phyloP scores from a whole-genome alignment of 2,888 invertebrate species.

The Hoplodrina ambigua region DNA sequence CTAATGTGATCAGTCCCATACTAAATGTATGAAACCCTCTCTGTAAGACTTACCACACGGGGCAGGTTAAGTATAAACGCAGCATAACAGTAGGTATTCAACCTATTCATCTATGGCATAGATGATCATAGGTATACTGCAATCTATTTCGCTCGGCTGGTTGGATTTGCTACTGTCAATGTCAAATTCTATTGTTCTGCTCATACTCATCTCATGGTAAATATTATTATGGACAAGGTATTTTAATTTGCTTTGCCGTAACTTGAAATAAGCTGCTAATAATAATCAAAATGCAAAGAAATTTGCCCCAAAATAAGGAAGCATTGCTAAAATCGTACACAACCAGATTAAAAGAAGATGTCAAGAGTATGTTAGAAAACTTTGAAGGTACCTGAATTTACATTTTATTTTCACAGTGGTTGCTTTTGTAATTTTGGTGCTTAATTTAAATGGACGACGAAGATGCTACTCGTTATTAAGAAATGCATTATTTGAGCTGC shows the following conservation, averaged over 20 bases:
- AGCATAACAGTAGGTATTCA: too few relatives aligned
- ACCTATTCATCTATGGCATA: too few relatives aligned
- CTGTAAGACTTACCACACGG: too few relatives aligned
- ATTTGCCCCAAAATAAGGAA: constrained; percentile 97
- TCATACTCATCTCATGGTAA: too few relatives aligned
- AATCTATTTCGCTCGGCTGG: too few relatives aligned
- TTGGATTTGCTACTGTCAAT: too few relatives aligned
- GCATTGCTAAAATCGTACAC: constrained; percentile 98
- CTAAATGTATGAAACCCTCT: too few relatives aligned
- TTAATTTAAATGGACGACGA: background rate
- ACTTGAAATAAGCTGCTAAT: constrained; percentile 1
- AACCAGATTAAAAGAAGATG: constrained; percentile 98
- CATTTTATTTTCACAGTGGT: background rate
- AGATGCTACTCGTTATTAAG: background rate
- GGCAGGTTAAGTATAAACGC: too few relatives aligned
- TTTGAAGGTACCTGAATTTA: constrained; percentile 95
- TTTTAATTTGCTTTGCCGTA: background rate
- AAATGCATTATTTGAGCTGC: background rate
- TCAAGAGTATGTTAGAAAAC: constrained; percentile 99
- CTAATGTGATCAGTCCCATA: too few relatives aligned
- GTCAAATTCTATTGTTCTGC: too few relatives aligned
- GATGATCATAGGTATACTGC: too few relatives aligned
- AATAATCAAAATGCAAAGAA: constrained; percentile 86
- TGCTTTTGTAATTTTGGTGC: background rate
- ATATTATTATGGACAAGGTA: too few relatives aligned